Evolutionary conservation across 2,888 invertebrate species (phyloP).

Genomic region (Myopa testacea): DNA sequence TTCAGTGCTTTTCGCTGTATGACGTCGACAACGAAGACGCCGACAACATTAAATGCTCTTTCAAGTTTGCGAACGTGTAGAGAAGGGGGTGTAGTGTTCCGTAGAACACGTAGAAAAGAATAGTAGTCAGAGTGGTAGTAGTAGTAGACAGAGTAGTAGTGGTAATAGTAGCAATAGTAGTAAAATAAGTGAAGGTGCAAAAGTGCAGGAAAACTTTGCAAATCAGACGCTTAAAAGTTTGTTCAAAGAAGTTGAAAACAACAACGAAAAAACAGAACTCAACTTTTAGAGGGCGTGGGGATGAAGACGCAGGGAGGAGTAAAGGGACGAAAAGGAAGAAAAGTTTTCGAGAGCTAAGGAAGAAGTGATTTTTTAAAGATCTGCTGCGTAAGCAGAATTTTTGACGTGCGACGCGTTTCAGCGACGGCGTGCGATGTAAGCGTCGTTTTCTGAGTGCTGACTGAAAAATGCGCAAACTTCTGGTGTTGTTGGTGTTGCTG

Average conservation of each 20-base stretch:
- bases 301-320: not conserved
- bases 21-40: not conserved
- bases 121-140: not conserved
- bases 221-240: conserved; percentile 39
- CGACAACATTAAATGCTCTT: not conserved
- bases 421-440: not conserved
- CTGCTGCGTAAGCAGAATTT: not conserved
- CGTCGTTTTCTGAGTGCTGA: conserved; percentile 28
- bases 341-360: not conserved
- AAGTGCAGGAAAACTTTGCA: conserved; percentile 27
- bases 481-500: too few relatives aligned
- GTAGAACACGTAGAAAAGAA: too few relatives aligned
- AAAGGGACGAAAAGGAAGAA: not conserved
- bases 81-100: too few relatives aligned
- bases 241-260: not conserved
- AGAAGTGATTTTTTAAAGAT: not conserved
- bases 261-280: conserved; percentile 1
- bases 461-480: conserved; percentile 17
- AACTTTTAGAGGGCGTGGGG: not conserved
- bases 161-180: not conserved
- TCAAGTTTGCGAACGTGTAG: conserved; percentile 12
- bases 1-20: not conserved
- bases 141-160: not conserved
- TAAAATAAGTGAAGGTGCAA: conserved; percentile 6
- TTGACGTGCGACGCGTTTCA: too few relatives aligned